These are phyloP conservation scores for Halcyon malimbica DNA, from an alignment of 2,113 vertebrate species.

Conservation along the genomic window DNA sequence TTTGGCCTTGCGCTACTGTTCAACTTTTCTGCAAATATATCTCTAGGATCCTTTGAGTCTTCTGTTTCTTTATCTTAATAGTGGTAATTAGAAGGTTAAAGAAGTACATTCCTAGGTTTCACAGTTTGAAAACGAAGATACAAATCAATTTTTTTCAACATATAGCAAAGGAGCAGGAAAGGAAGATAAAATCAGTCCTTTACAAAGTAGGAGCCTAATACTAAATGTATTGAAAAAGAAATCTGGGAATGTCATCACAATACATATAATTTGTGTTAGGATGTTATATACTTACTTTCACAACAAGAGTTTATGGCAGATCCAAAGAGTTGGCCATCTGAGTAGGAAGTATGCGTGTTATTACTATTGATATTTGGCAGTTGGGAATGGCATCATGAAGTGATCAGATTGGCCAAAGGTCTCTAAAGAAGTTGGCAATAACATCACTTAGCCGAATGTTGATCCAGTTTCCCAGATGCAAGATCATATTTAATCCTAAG, in stretches of 20 bases:
- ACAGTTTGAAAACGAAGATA: not conserved
- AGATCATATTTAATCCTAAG: not conserved
- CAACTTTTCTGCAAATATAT: not conserved
- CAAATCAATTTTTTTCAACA: not conserved
- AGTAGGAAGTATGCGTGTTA: not conserved
- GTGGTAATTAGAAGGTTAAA: not conserved
- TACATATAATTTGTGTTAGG: not conserved
- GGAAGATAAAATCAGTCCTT: not conserved
- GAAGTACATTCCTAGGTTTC: not conserved
- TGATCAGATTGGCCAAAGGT: not conserved
- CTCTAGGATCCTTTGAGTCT: not conserved
- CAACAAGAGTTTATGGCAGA: not conserved
- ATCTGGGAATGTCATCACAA: rapidly evolving
- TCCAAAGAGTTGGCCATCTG: not conserved
- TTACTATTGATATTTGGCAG: not conserved
- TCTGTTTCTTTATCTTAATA: not conserved
- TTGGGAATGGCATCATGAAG: not conserved
- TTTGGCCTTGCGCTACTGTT: not conserved
- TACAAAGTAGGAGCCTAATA: not conserved
- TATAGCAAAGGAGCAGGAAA: not conserved
- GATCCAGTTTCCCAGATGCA: not conserved
- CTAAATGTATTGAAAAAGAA: not conserved
- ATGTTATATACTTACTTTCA: not conserved
- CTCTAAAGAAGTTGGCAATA: not conserved
- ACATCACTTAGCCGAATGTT: not conserved